Conservation (phyloP, 2,888 invertebrate genomes). For the Acleris sparsana region DNA sequence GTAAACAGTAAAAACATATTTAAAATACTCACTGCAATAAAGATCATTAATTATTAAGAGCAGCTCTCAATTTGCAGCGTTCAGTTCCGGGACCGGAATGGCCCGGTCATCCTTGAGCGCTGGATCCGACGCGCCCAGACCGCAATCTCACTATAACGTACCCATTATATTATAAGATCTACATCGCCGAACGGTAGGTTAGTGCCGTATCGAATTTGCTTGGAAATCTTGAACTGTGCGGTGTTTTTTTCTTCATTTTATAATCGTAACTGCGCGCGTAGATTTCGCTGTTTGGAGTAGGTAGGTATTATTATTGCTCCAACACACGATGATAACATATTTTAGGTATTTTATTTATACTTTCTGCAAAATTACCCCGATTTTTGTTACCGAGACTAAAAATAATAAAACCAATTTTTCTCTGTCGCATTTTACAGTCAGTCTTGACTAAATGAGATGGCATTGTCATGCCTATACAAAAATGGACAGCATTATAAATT, state of each 20-base stretch:
- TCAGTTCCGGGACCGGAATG: conserved; percentile 36
- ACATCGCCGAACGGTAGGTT: conserved; percentile 35
- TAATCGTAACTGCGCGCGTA: conserved; percentile 4
- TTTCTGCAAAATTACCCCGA: not conserved
- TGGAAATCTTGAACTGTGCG: conserved; percentile 29
- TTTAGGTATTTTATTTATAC: not conserved
- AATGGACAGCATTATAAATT: conserved; percentile 32
- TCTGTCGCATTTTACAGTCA: conserved; percentile 22
- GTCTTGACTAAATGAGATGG: conserved; percentile 24
- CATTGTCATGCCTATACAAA: conserved; percentile 31
- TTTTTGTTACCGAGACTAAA: not conserved
- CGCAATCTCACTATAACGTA: conserved; percentile 29
- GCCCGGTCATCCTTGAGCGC: conserved; percentile 37
- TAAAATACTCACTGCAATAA: conserved; percentile 28
- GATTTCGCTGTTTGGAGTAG: not conserved
- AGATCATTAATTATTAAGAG: conserved; percentile 38
- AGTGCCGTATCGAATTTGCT: conserved; percentile 34
- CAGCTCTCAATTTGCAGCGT: conserved; percentile 24
- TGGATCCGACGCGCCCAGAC: conserved; percentile 37
- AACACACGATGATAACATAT: not conserved
- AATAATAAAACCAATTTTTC: conserved; percentile 6
- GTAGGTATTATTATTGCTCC: too few relatives aligned
- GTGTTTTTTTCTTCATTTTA: conserved; percentile 17
- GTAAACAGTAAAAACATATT: conserved; percentile 19
- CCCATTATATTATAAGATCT: conserved; percentile 24